Conservation (phyloP, 2,797 vertebrate species). For the Carcharodon carcharias region DNA sequence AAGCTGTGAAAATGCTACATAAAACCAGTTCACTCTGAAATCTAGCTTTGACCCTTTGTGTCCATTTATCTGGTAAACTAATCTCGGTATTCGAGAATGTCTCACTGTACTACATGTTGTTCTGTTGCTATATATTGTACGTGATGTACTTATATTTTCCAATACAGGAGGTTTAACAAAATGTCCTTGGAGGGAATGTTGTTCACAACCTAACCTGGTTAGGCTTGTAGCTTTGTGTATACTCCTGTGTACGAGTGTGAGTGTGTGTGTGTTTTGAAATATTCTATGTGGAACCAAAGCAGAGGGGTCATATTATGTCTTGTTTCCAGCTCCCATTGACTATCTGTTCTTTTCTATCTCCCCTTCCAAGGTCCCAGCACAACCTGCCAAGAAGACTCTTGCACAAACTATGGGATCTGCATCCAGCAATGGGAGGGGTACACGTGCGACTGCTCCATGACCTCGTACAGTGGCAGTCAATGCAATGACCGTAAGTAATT, state of each 20-base stretch:
- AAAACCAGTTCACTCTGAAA: background rate
- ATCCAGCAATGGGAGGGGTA: conserved; percentile 98
- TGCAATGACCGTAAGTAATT: conserved; percentile 92
- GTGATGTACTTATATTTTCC: background rate
- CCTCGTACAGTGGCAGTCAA: conserved; percentile 86
- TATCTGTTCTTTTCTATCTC: background rate
- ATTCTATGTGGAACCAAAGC: conserved; percentile 31
- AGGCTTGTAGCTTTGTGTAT: conserved; percentile 47
- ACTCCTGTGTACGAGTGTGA: conserved; percentile 41
- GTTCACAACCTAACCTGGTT: background rate
- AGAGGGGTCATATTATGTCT: conserved; percentile 8
- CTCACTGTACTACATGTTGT: background rate
- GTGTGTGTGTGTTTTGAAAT: conserved; percentile 11
- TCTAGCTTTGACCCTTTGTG: background rate
- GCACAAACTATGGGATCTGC: conserved; percentile 90
- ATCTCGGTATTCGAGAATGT: background rate
- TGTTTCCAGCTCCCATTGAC: background rate
- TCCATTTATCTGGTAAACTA: background rate
- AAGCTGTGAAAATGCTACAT: background rate
- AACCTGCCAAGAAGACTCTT: conserved; percentile 94
- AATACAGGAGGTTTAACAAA: background rate
- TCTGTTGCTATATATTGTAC: too few relatives aligned
- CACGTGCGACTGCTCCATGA: conserved; percentile 95
- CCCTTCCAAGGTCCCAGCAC: conserved; percentile 77
- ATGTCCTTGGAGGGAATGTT: conserved; percentile 43